A percentile compares a stretch with the other conserved stretches of the same genome.
phyloP scores from a whole-genome alignment of 2,797 vertebrate genomes.

The Pangasius sanitwongsei region DNA sequence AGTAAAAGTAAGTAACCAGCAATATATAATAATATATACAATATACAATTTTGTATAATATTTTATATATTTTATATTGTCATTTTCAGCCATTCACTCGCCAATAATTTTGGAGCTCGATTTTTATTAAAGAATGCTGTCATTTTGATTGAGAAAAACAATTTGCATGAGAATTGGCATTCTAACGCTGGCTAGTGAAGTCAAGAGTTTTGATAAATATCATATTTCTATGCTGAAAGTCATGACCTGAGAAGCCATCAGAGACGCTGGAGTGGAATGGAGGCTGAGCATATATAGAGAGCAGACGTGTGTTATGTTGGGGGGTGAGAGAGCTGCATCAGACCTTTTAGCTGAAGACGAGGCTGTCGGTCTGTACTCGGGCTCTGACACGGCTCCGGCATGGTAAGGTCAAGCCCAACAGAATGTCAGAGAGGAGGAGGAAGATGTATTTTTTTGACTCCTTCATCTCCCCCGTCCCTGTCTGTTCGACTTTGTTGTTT shows the following conservation, averaged over 20 bases:
- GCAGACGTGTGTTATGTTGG: conserved; percentile 28
- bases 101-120: background rate
- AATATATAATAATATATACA: background rate
- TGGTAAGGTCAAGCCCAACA: conserved; percentile 80
- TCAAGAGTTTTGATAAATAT: conserved; percentile 14
- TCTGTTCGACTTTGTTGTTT: conserved; percentile 78
- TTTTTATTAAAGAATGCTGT: background rate
- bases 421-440: conserved; percentile 77
- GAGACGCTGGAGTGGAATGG: background rate
- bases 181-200: background rate
- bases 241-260: conserved; percentile 14
- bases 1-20: background rate
- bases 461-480: conserved; percentile 54
- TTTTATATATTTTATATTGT: background rate
- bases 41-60: background rate
- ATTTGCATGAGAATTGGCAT: background rate
- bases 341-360: conserved; percentile 49
- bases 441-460: conserved; percentile 73
- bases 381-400: conserved; percentile 73
- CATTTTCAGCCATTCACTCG: background rate
- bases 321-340: conserved; percentile 43
- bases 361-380: conserved; percentile 64
- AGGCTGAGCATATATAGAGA: background rate
- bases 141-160: background rate
- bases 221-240: conserved; percentile 27